Base-by-base conservation (phyloP, 37 sponge, comb jelly and placozoan species). In the Haliclona indistincta region DNA sequence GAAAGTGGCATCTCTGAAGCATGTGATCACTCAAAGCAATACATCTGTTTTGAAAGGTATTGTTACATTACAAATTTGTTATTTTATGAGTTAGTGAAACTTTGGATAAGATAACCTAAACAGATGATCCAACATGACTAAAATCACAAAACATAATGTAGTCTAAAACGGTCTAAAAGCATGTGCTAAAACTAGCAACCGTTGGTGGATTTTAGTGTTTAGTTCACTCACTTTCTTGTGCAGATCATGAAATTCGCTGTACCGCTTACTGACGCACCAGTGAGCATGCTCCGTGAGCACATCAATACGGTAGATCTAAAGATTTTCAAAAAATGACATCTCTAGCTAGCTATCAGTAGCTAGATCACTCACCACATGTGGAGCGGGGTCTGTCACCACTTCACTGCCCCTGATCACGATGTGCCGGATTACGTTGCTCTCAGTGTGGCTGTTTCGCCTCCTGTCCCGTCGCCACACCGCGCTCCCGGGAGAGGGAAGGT, bases 181-280 rank as follows among this genome's bases (percentile, higher is more conserved):
- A n/a, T n/a, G n/a, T n/a, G n/a, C n/a, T n/a, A n/a, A n/a, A n/a
- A n/a, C n/a, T n/a, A n/a, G n/a, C n/a, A n/a, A n/a, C n/a, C n/a
- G n/a, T n/a, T n/a, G n/a, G 6, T 43, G 36, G 23, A 19, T 3
- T 38, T 4, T 6, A 30, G 5, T 28, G 53, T 5, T 30, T 37
- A 3, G 53, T 39, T 29, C 23, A 62, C 77, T 19, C 41, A 92
- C 93, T 85, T 90, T 89, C 54, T 66, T 73, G 54, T 96, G 97
- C 5, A 96, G 86, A 19, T 61, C 33, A 53, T 85, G 43, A 80
- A 96, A 96, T 76, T 96, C 82, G 74, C 91, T 89, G 86, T 96
- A 96, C 26, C 97, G 66, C 3, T 86, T 61, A 68, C 61, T 86
- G 45, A 96, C 74, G 39, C 76, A 81, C 97, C 97, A 96, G 67